Evolutionary conservation across 2,888 invertebrate genomes (phyloP).

Genomic region (Leptogaster cylindrica): DNA sequence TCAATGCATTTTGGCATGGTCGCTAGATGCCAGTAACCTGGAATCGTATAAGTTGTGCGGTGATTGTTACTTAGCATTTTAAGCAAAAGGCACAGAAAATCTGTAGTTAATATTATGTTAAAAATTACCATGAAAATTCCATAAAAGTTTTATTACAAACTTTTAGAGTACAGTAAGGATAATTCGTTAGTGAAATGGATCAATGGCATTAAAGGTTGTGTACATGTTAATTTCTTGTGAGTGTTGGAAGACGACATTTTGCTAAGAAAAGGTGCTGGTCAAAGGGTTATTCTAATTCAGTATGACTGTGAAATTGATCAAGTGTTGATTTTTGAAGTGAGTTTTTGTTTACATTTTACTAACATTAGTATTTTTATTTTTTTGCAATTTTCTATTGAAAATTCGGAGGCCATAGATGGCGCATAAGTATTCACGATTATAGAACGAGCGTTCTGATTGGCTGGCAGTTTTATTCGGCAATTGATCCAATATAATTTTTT

Average conservation of each 20-base stretch:
- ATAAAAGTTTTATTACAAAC: background rate
- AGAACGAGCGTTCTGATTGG: conserved; percentile 44
- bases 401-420: conserved; percentile 45
- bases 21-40: conserved; percentile 44
- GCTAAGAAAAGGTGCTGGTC: conserved; percentile 6
- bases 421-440: conserved; percentile 34
- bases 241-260: conserved; percentile 18
- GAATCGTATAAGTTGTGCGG: conserved; percentile 26
- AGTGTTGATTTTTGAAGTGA: background rate
- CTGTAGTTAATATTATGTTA: background rate
- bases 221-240: conserved; percentile 18
- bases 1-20: conserved; percentile 25
- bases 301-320: background rate
- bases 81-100: background rate
- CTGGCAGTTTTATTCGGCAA: conserved; percentile 9
- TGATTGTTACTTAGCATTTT: conserved; percentile 24
- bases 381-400: conserved; percentile 32
- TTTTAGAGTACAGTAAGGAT: background rate
- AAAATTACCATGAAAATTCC: conserved; percentile 5
- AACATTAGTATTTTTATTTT: conserved; percentile 27
- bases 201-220: conserved; percentile 44
- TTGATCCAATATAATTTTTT: background rate
- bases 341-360: conserved; percentile 32
- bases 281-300: background rate
- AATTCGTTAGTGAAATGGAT: conserved; percentile 43